phyloP scores from a whole-genome alignment of 2,113 vertebrate species.

The Larimichthys crocea region DNA sequence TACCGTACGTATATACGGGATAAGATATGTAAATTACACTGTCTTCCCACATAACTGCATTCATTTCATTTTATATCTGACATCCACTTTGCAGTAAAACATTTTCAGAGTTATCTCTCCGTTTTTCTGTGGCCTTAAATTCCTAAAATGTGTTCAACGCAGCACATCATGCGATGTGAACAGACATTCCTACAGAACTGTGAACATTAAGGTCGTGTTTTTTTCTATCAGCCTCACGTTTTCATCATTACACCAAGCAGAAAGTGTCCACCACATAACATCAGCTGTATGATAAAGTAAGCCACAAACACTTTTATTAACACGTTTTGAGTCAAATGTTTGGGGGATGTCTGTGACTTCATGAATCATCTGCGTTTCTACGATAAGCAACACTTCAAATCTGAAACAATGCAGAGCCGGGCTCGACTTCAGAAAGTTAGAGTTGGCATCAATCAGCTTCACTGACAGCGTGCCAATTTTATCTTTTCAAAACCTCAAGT shows the following conservation, averaged over 20 bases:
- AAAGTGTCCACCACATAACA: not conserved
- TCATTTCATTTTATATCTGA: not conserved
- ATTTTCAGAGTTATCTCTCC: not conserved
- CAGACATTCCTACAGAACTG: not conserved
- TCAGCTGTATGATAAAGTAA: not conserved
- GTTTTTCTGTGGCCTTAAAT: constrained; percentile 4
- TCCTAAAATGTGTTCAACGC: not conserved
- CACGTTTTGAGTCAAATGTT: not conserved
- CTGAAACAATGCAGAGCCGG: constrained; percentile 3
- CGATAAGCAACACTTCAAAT: not conserved
- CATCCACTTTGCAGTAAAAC: not conserved
- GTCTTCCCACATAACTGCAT: not conserved
- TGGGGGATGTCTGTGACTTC: not conserved
- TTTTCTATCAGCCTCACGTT: not conserved
- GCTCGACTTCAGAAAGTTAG: not conserved
- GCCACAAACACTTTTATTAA: not conserved
- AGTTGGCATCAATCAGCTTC: not conserved
- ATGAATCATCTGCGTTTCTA: constrained; percentile 2
- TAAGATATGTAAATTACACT: not conserved
- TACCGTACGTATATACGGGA: not conserved
- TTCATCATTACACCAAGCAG: not conserved
- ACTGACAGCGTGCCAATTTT: constrained; percentile 11
- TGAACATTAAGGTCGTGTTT: not conserved
- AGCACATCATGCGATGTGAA: not conserved
- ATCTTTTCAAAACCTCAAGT: not conserved